Evolutionary conservation across 1,140 invertebrate species (phyloP).

Genomic region (Atta colombica): DNA sequence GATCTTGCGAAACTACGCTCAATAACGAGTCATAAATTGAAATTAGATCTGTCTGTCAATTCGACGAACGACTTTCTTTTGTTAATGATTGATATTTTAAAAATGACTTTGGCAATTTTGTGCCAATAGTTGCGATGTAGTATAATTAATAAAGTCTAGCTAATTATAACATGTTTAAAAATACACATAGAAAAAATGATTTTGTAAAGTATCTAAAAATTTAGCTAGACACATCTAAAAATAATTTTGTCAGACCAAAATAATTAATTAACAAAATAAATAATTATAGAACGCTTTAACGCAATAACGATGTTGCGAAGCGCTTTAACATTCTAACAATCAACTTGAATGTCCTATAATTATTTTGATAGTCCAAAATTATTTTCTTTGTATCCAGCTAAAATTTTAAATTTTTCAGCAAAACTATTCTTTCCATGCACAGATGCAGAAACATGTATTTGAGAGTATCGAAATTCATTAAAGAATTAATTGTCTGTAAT

Average conservation of each 20-base stretch:
- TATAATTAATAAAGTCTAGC: background rate
- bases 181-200: background rate
- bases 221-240: too few relatives aligned
- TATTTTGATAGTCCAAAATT: too few relatives aligned
- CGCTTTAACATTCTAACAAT: too few relatives aligned
- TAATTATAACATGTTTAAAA: background rate
- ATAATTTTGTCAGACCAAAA: too few relatives aligned
- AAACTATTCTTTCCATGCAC: too few relatives aligned
- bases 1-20: background rate
- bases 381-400: too few relatives aligned
- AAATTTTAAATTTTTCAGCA: too few relatives aligned
- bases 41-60: background rate
- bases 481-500: background rate
- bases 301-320: too few relatives aligned
- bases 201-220: too few relatives aligned
- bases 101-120: conserved; percentile 5
- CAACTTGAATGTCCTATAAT: too few relatives aligned
- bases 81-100: background rate
- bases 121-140: background rate
- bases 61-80: background rate
- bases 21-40: background rate
- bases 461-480: background rate
- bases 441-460: background rate
- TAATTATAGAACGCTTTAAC: too few relatives aligned
- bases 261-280: too few relatives aligned